Percentiles rank a stretch among this genome's conserved stretches.
phyloP scores from a whole-genome alignment of 2,113 vertebrate species.

The Rhea americana region DNA sequence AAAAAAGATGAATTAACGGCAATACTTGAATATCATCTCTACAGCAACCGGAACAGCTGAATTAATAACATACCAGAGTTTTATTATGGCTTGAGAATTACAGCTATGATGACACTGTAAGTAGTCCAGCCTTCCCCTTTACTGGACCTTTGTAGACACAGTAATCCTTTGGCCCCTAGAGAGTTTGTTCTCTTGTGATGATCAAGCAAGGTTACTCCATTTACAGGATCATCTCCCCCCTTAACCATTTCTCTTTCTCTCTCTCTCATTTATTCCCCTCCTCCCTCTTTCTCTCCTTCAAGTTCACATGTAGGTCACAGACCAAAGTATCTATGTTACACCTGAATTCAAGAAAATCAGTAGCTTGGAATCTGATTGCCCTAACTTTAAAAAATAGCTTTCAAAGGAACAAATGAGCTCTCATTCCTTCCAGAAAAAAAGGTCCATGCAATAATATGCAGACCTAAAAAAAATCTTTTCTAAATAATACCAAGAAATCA shows the following conservation, averaged over 20 bases:
- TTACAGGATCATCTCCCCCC: background rate
- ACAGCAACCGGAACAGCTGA: constrained; percentile 70
- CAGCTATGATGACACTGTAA: constrained; percentile 58
- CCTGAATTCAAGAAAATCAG: background rate
- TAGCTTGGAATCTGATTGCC: background rate
- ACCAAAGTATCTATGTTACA: constrained; percentile 24
- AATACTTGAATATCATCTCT: constrained; percentile 65
- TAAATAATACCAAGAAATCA: background rate
- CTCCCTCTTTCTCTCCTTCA: constrained; percentile 5
- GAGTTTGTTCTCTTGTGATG: background rate
- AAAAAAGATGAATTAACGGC: constrained; percentile 78
- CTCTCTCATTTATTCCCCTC: background rate
- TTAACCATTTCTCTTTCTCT: constrained; percentile 9
- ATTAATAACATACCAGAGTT: constrained; percentile 72
- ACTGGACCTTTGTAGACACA: constrained; percentile 26
- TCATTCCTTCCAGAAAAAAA: background rate
- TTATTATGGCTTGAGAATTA: constrained; percentile 75
- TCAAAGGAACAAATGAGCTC: background rate
- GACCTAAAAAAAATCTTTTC: background rate
- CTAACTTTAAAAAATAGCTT: constrained; percentile 31
- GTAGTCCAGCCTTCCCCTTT: constrained; percentile 51
- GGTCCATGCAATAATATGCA: background rate
- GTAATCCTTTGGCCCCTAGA: constrained; percentile 23
- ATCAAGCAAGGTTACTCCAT: constrained; percentile 52
- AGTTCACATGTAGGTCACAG: constrained; percentile 63